Evolutionary conservation across 64 coral and sea anemone genomes (phyloP).

Genomic region (Dendronephthya gigantea): DNA sequence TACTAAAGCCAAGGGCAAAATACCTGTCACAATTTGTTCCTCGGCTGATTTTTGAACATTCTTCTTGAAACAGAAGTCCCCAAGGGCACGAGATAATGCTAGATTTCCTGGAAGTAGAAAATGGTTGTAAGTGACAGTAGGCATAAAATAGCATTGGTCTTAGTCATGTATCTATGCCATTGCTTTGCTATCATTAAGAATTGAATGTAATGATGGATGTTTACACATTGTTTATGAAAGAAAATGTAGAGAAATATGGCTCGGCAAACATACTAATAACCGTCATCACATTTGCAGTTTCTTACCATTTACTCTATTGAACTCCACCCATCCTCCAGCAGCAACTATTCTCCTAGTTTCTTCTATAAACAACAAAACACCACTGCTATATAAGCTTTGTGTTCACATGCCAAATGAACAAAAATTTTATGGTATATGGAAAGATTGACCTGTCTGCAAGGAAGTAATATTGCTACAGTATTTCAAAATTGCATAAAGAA

Average conservation of each 20-base stretch:
- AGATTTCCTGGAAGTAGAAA: constrained; percentile 63
- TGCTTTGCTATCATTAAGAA: background rate
- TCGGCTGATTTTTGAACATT: constrained; percentile 85
- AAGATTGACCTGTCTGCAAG: no score
- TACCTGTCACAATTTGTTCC: constrained; percentile 99
- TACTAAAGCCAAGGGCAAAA: background rate
- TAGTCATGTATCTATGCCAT: background rate
- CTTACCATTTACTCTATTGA: constrained; percentile 99
- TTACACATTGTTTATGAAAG: background rate
- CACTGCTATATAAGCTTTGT: no score
- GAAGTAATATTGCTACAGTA: no score
- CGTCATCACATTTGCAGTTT: no score
- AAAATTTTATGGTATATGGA: background rate
- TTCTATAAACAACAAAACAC: constrained; percentile 43
- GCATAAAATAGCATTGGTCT: background rate
- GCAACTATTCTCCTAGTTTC: constrained; percentile 98
- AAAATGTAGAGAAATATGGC: no score
- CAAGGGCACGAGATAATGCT: constrained; percentile 85
- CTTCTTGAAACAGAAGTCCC: constrained; percentile 98
- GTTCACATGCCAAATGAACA: background rate
- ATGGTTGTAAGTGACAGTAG: no score
- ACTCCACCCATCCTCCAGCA: constrained; percentile 97
- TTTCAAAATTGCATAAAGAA: background rate
- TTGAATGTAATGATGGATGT: background rate
- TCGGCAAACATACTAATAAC: background rate